These are phyloP conservation scores for Gandaritis pyraliata DNA, from an alignment of 2,888 invertebrate species.

Conservation along the genomic window DNA sequence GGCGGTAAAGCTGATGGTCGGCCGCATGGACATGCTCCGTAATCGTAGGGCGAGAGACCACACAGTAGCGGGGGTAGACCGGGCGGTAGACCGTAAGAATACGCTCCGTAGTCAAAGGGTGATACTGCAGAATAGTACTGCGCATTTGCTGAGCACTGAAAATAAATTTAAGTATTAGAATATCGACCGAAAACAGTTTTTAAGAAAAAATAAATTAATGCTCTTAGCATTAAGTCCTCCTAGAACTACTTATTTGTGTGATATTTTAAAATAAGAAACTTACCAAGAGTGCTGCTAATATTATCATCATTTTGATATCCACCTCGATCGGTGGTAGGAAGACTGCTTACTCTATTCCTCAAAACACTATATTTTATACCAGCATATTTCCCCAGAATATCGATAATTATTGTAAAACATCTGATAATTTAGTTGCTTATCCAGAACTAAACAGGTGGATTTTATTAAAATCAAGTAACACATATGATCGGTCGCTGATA, in stretches of 20 bases:
- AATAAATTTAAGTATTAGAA: constrained; percentile 29
- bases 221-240: no score
- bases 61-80: constrained; percentile 14
- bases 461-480: constrained; percentile 34
- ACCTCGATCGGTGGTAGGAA: constrained; percentile 58
- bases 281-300: constrained; percentile 65
- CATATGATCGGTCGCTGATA: constrained; percentile 35
- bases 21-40: constrained; percentile 24
- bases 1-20: constrained; percentile 17
- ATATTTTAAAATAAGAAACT: constrained; percentile 42
- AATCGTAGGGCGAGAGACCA: constrained; percentile 23
- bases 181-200: no score
- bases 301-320: constrained; percentile 53
- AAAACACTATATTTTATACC: constrained; percentile 60
- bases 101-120: constrained; percentile 43
- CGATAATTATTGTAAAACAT: constrained; percentile 45
- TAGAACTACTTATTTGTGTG: no score
- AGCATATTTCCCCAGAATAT: constrained; percentile 60
- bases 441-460: constrained; percentile 25
- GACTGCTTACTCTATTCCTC: constrained; percentile 46
- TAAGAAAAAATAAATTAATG: no score
- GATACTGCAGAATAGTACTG: constrained; percentile 62
- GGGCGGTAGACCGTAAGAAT: constrained; percentile 26
- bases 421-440: constrained; percentile 31
- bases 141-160: constrained; percentile 59